Evolutionary conservation across 2,113 vertebrate genomes (phyloP), one percentile per base, ranked within the genome.

Genomic region (Phocoena phocoena): DNA sequence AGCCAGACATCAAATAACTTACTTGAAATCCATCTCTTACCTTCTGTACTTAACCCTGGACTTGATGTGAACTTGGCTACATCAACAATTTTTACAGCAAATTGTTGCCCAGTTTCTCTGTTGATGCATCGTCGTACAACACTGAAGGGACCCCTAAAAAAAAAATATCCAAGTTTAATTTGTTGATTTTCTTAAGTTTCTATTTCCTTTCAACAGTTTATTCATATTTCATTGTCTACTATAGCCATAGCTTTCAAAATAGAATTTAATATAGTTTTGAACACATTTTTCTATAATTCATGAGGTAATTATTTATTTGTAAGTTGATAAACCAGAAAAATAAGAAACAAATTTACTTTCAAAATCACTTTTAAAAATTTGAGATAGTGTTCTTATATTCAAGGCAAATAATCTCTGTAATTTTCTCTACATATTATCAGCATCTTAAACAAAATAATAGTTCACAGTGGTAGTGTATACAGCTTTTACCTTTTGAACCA

Each of bases 1-100:
- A 98, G 98, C 96, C 97, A 98, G 98, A 98, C 98, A 98, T 98
- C 98, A 98, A 98, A 98, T 98, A 98, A 98, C 98, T 98, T 98
- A 98, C 97, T 98, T 98, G 97, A 98, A 98, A 98, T 98, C 98
- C 98, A 98, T 98, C 90, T 96, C 98, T 98, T 99, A 99, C 99
- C 99, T 99, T 99, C 99, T 97, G 99, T 99, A 99, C 99, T 99
- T 99, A 99, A 99, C 95, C 99, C 99, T 95, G 99, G 99, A 97
- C 99, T 99, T 99, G 99, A 99, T 93, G 99, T 99, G 98, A 99
- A 99, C 98, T 99, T 99, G 98, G 99, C 99, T 98, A 99, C 99
- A 97, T 99, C 99, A 98, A 99, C 99, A 95, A 99, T 99, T 98
- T 99, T 99, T 96, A 99, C 99, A 96, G 99, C 99, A 97, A 99